Evolutionary conservation across 92 coral and sea anemone species (phyloP).

Genomic region (Plumapathes pennacea): DNA sequence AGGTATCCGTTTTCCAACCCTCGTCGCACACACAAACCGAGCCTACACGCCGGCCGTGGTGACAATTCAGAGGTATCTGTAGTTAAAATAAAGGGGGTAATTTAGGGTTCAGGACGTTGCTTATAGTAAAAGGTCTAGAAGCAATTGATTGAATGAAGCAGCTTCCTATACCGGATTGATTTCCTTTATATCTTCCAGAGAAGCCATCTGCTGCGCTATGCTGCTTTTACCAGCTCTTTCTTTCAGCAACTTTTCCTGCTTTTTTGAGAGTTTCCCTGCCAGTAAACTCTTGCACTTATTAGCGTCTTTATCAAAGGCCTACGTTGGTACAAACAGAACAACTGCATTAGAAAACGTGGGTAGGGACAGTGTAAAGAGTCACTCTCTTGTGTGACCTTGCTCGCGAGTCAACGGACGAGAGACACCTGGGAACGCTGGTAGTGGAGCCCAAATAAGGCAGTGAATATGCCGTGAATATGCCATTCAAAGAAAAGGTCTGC

Average conservation of each 20-base stretch:
- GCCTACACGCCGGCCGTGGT: constrained; percentile 89
- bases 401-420: too few species aligned
- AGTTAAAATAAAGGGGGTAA: constrained; percentile 1
- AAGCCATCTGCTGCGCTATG: constrained; percentile 60
- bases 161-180: constrained; percentile 84
- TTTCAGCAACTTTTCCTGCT: constrained; percentile 68
- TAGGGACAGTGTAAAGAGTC: too few species aligned
- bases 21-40: constrained; percentile 89
- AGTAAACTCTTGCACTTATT: constrained; percentile 88
- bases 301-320: constrained; percentile 96
- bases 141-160: too few species aligned
- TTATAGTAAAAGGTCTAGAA: too few species aligned
- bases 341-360: too few species aligned
- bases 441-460: too few species aligned
- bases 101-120: too few species aligned
- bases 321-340: too few species aligned
- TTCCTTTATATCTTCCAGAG: constrained; percentile 64
- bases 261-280: constrained; percentile 63
- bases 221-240: constrained; percentile 67
- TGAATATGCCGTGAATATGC: too few species aligned
- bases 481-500: background rate
- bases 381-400: too few species aligned
- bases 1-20: constrained; percentile 95
- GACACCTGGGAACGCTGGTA: too few species aligned
- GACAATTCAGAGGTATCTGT: constrained; percentile 90